Conservation (phyloP, 1,140 invertebrate species). For the Lethocerus indicus region DNA sequence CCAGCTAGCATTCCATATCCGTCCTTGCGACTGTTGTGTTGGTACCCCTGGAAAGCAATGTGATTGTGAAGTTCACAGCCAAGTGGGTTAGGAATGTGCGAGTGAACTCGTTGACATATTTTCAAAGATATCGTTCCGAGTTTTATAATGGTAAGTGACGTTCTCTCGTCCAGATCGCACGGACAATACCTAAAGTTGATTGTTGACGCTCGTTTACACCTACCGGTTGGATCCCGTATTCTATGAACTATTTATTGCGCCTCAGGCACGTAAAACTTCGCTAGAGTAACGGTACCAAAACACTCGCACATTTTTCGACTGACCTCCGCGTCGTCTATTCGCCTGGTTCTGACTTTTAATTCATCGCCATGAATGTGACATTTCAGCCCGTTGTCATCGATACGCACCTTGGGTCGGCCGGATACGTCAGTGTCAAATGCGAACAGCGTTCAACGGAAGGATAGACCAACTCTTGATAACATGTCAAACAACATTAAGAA, state of each 20-base stretch:
- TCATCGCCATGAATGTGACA: too few species aligned
- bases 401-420: not conserved
- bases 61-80: not conserved
- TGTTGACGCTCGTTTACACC: not conserved
- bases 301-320: too few species aligned
- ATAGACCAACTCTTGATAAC: slow-evolving; percentile 1
- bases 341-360: too few species aligned
- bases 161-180: not conserved
- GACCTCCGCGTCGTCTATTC: too few species aligned
- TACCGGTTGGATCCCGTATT: not conserved
- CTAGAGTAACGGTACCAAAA: too few species aligned
- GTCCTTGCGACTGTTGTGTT: too few species aligned
- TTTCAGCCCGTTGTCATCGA: too few species aligned
- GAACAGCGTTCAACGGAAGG: not conserved
- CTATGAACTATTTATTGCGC: too few species aligned
- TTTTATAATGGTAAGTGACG: not conserved
- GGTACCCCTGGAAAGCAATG: too few species aligned
- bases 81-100: slow-evolving; percentile 7
- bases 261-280: not conserved
- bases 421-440: not conserved
- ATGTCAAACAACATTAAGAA: slow-evolving; percentile 14
- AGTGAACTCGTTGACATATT: slow-evolving; percentile 5
- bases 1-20: too few species aligned
- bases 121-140: not conserved
- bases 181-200: not conserved